These are phyloP conservation scores for Melipona quadrifasciata DNA, from an alignment of 1,140 invertebrate genomes.

Conservation along the genomic window DNA sequence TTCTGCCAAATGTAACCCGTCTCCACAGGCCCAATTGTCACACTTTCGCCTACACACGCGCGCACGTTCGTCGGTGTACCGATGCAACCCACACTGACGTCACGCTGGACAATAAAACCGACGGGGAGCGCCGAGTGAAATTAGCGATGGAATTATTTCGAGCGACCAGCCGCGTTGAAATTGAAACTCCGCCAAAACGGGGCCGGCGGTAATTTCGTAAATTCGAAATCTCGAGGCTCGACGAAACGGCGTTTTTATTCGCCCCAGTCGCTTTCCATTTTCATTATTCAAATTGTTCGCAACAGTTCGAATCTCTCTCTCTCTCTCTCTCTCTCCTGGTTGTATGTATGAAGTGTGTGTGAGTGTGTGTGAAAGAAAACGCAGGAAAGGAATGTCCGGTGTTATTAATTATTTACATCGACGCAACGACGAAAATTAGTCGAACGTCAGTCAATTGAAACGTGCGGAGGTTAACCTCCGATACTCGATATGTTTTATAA, in stretches of 20 bases:
- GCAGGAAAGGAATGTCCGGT: neutral
- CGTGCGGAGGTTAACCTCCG: neutral
- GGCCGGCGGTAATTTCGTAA: neutral
- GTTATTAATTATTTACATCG: neutral
- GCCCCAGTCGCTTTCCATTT: neutral
- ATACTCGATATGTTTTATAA: too few relatives aligned
- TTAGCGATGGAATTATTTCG: constrained; percentile 27
- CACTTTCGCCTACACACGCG: neutral
- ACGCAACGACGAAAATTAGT: constrained; percentile 25
- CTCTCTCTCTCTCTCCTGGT: neutral
- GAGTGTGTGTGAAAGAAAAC: neutral
- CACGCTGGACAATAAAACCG: neutral
- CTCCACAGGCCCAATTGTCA: neutral
- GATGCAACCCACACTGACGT: neutral
- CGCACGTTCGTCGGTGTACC: too few relatives aligned
- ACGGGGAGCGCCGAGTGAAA: neutral
- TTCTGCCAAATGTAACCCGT: neutral
- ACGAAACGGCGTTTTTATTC: constrained; percentile 18
- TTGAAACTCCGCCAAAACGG: constrained; percentile 16
- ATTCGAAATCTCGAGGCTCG: constrained; percentile 14
- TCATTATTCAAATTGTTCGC: neutral
- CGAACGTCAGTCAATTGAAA: neutral
- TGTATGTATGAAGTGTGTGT: too few relatives aligned
- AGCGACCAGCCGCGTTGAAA: neutral
- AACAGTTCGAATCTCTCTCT: neutral